phyloP scores from a whole-genome alignment of 2,888 invertebrate genomes.

The Apocheima hispidaria region DNA sequence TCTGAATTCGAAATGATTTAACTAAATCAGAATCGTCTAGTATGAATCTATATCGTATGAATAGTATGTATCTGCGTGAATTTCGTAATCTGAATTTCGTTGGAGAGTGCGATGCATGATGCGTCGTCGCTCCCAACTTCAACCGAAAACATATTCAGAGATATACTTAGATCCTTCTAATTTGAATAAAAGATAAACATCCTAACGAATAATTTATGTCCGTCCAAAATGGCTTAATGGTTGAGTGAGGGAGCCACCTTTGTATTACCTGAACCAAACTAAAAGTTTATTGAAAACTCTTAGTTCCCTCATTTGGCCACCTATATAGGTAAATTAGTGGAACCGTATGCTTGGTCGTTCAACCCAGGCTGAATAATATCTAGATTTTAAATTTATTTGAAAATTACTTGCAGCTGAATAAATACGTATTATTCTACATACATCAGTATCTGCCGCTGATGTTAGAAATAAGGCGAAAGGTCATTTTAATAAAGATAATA shows the following conservation, averaged over 20 bases:
- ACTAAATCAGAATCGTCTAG: constrained; percentile 23
- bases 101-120: neutral
- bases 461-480: constrained; percentile 70
- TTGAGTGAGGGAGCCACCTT: neutral
- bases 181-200: constrained; percentile 4
- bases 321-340: neutral
- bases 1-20: neutral
- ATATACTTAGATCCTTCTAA: neutral
- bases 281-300: neutral
- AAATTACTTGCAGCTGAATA: constrained; percentile 21
- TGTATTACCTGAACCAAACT: neutral
- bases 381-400: constrained; percentile 49
- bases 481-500: constrained; percentile 73
- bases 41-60: too few species aligned
- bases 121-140: neutral
- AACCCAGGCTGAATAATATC: constrained; percentile 25
- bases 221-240: neutral
- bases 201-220: constrained; percentile 7
- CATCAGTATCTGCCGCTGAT: constrained; percentile 56
- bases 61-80: too few species aligned
- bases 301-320: neutral
- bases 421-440: constrained; percentile 45
- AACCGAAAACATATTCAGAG: neutral
- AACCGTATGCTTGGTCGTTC: neutral
- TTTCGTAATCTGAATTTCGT: constrained; percentile 9